Conservation (phyloP, 1,140 invertebrate genomes). For the Grapholita molesta region DNA sequence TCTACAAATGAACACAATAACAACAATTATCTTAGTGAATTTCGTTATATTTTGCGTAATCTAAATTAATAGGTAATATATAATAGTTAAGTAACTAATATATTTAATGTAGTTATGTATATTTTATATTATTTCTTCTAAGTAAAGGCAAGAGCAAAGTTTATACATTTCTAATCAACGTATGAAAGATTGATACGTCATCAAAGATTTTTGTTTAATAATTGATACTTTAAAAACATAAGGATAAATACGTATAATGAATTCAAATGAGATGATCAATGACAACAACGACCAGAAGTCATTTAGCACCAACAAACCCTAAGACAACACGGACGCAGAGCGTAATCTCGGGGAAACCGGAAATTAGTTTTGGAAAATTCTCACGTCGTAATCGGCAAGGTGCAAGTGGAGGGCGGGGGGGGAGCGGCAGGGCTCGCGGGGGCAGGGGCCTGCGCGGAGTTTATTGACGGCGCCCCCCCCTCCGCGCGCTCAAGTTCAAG, state of each 20-base stretch:
- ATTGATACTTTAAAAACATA: too few relatives aligned
- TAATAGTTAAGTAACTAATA: too few relatives aligned
- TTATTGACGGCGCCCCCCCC: constrained; percentile 69
- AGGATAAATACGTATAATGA: too few relatives aligned
- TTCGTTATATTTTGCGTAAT: too few relatives aligned
- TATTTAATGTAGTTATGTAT: too few relatives aligned
- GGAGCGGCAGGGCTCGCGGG: constrained; percentile 39
- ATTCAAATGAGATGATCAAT: background rate
- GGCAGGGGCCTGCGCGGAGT: constrained; percentile 71
- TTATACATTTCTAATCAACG: too few relatives aligned
- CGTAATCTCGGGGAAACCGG: constrained; percentile 13
- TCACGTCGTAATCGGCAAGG: constrained; percentile 36
- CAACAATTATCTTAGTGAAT: too few relatives aligned
- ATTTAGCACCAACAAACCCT: background rate
- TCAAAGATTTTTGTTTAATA: too few relatives aligned
- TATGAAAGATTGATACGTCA: too few relatives aligned
- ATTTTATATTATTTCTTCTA: too few relatives aligned
- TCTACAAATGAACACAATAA: background rate
- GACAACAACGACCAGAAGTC: background rate
- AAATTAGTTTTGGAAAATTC: constrained; percentile 28
- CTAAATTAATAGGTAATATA: background rate
- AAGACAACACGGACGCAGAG: background rate
- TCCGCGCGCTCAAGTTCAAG: constrained; percentile 84
- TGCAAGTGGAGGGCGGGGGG: constrained; percentile 24
- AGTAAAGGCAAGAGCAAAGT: too few relatives aligned